Evolutionary conservation across 2,888 invertebrate genomes (phyloP), one percentile per base, ranked within the genome.

Genomic region (Drosophila kanekoi): DNA sequence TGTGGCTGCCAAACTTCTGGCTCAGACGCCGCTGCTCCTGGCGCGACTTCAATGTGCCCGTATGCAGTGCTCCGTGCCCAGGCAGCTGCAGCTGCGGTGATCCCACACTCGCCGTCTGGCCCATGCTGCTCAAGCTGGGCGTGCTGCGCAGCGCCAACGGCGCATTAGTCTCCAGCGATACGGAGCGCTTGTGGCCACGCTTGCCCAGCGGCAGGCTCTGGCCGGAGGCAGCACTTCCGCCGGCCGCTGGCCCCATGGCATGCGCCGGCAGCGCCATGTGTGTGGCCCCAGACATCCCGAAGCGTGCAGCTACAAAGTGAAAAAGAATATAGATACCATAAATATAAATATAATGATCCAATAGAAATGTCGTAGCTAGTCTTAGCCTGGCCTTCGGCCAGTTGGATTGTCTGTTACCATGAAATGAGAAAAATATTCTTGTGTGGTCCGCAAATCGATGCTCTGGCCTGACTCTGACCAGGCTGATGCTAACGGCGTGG

Each of bases 101-200:
- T 0, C 76, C 75, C 51, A 84, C 18, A 18, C 1, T n/a, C 28
- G 75, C 54, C 1, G 70, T 28, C 28, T 77, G 89, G 0, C 75
- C 59, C 54, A 72, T 67, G 52, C 75, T 66, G 58, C 91, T 84
- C 79, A 92, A 37, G 3, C 90, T 91, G 4, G 92, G 83, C 6
- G 91, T 91, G 33, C 69, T 76, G 1, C 89, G 69, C 47, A 88
- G 35, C 11, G 79, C 32, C 53, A 80, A 43, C 8, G 84, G 84
- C 0, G 89, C 81, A 49, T 88, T 85, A 60, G 90, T 92, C 81
- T 92, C 92, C 70, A 92, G 74, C 51, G 92, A 92, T 9, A 92
- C 89, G 48, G 92, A 92, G 13, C 92, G 89, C 72, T 90, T 91
- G 75, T 92, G 92, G 13, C 92, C 92, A 6, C 92, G 92, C 73